phyloP scores from a whole-genome alignment of 2,113 vertebrate genomes.

The Pionites leucogaster region DNA sequence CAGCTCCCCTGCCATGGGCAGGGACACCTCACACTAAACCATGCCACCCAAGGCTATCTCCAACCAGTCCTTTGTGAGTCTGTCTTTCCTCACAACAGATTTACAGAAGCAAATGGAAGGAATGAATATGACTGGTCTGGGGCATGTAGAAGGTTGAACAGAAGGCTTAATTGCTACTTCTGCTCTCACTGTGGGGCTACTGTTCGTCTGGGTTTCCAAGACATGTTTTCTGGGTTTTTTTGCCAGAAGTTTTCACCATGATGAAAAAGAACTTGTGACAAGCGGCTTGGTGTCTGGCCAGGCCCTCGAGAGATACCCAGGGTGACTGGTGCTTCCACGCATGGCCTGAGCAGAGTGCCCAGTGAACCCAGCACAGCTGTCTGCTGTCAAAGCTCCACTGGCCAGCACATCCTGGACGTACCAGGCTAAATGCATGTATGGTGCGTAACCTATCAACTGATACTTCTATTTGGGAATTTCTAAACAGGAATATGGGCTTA shows the following conservation, averaged over 20 bases:
- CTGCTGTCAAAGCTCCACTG: neutral
- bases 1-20: neutral
- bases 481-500: neutral
- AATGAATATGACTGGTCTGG: neutral
- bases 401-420: neutral
- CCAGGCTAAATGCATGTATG: neutral
- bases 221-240: rapidly evolving
- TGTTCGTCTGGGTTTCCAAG: neutral
- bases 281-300: neutral
- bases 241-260: neutral
- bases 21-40: neutral
- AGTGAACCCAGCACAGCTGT: rapidly evolving
- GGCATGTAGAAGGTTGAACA: neutral
- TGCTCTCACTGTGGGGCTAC: neutral
- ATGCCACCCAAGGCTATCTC: neutral
- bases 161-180: neutral
- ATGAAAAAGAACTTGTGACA: neutral
- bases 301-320: rapidly evolving
- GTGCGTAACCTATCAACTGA: neutral
- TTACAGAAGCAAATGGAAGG: neutral
- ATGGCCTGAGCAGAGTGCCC: neutral
- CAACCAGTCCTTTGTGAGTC: neutral
- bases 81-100: neutral
- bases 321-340: neutral
- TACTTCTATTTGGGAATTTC: neutral